Evolutionary conservation across 2,888 invertebrate species (phyloP).

Genomic region (Agrochola lychnidis): DNA sequence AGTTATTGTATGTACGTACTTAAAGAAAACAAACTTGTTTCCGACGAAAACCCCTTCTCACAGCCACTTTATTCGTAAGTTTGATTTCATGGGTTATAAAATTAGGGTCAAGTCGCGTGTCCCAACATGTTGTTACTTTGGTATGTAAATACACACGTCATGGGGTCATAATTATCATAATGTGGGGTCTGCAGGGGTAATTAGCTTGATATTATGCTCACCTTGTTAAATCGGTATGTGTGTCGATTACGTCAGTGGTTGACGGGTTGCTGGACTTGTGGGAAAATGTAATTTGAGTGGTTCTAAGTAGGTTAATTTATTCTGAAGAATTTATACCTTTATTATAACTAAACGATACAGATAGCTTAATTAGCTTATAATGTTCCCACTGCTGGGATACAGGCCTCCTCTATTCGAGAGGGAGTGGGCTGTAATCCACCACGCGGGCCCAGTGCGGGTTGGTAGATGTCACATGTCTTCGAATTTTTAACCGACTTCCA

Average conservation of each 20-base stretch:
- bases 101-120: conserved; percentile 55
- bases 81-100: conserved; percentile 51
- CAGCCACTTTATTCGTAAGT: conserved; percentile 40
- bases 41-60: conserved; percentile 4
- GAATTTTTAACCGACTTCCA: too few species aligned
- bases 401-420: too few species aligned
- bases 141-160: conserved; percentile 60
- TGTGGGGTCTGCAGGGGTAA: conserved; percentile 47
- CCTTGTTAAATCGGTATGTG: not conserved
- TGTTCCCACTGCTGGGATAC: too few species aligned
- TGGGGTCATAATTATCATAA: conserved; percentile 56
- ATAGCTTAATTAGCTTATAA: too few species aligned
- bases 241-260: not conserved
- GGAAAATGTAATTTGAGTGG: not conserved
- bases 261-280: not conserved
- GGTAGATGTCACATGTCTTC: too few species aligned
- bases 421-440: too few species aligned
- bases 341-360: too few species aligned
- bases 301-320: not conserved
- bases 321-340: not conserved
- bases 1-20: not conserved
- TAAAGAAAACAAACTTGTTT: not conserved
- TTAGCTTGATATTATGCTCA: conserved; percentile 59
- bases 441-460: too few species aligned
- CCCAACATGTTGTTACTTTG: conserved; percentile 58